Conservation (phyloP, 2,113 vertebrate species). For the Porphyrio hochstetteri region DNA sequence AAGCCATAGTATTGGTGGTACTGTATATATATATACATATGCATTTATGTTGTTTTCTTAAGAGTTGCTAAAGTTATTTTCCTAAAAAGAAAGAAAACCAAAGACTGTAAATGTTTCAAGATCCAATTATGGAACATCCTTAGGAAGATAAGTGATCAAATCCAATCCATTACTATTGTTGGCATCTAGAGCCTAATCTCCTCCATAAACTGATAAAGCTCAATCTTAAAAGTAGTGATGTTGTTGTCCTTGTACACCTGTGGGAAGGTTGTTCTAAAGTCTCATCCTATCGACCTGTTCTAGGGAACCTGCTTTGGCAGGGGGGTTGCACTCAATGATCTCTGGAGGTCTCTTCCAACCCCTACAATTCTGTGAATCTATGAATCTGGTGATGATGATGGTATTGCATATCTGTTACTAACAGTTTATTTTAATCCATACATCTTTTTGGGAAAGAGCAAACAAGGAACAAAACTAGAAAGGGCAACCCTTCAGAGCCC, state of each 20-base stretch:
- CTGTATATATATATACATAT: background rate
- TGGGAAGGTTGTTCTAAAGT: constrained; percentile 23
- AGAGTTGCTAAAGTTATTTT: background rate
- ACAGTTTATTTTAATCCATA: background rate
- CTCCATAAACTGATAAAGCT: constrained; percentile 39
- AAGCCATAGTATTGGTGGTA: background rate
- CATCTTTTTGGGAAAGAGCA: background rate
- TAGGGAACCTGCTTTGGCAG: too few species aligned
- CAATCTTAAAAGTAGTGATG: background rate
- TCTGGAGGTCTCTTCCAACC: too few species aligned
- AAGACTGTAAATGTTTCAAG: background rate
- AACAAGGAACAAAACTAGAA: background rate
- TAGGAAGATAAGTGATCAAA: background rate
- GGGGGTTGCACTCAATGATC: too few species aligned
- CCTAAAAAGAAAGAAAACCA: background rate
- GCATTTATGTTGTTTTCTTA: background rate
- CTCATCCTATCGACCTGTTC: background rate
- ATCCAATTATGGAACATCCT: background rate
- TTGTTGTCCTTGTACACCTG: background rate
- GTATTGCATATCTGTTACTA: background rate
- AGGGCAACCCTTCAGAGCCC: background rate
- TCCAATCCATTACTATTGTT: constrained; percentile 37
- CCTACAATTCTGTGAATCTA: too few species aligned
- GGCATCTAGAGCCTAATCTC: constrained; percentile 52
- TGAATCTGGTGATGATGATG: background rate